Percentiles rank a stretch among this genome's conserved stretches.
These are phyloP conservation scores for Callionymus lyra DNA, from an alignment of 2,113 vertebrate genomes.

Conservation along the genomic window DNA sequence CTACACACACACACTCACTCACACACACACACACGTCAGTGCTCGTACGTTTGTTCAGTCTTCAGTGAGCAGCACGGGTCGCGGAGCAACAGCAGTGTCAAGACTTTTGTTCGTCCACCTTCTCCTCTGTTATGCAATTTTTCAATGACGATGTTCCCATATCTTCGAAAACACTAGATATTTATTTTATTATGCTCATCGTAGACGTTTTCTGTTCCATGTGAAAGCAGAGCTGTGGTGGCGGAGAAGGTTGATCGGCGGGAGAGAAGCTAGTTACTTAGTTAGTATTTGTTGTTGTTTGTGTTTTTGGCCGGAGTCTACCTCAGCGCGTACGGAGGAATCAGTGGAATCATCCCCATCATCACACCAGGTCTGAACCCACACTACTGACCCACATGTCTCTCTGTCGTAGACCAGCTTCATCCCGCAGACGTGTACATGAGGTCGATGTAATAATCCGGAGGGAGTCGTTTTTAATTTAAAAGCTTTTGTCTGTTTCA, in stretches of 20 bases:
- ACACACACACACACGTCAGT: slow-evolving; percentile 3
- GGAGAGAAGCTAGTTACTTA: slow-evolving; percentile 24
- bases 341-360: slow-evolving; percentile 32
- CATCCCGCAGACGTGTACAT: no score
- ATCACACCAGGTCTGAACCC: slow-evolving; percentile 42
- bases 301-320: slow-evolving; percentile 83
- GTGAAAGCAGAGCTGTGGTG: slow-evolving; percentile 22
- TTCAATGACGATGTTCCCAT: slow-evolving; percentile 79
- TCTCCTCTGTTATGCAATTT: slow-evolving; percentile 50
- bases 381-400: slow-evolving; percentile 12
- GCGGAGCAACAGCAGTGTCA: no score
- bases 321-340: slow-evolving; percentile 76
- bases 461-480: no score
- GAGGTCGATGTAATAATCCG: no score
- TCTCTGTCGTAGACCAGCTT: no score
- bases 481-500: no score
- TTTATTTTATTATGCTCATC: slow-evolving; percentile 87
- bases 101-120: no score
- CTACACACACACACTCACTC: slow-evolving; percentile 11
- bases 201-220: slow-evolving; percentile 71
- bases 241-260: slow-evolving; percentile 54
- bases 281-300: slow-evolving; percentile 44
- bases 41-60: slow-evolving; percentile 9
- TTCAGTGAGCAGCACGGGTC: neutral
- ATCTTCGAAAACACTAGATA: slow-evolving; percentile 67